phyloP scores from a whole-genome alignment of 2,113 vertebrate genomes.

The Oenanthe melanoleuca region DNA sequence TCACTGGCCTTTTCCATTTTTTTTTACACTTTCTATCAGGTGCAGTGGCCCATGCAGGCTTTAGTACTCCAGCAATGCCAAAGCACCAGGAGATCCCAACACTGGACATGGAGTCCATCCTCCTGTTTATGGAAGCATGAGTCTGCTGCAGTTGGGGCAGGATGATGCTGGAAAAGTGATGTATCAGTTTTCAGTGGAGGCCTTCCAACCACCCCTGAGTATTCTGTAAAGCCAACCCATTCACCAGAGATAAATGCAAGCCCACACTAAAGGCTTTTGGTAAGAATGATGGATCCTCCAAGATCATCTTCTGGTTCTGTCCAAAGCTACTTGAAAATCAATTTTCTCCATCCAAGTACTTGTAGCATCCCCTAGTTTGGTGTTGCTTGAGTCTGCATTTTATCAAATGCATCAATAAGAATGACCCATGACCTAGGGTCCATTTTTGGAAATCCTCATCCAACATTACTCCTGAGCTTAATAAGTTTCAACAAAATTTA shows the following conservation, averaged over 20 bases:
- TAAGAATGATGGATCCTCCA: not conserved
- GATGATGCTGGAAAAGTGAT: not conserved
- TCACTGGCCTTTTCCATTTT: not conserved
- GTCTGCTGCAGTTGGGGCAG: not conserved
- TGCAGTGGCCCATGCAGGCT: not conserved
- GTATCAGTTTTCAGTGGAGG: fast-evolving
- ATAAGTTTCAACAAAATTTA: not conserved
- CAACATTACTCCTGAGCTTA: not conserved
- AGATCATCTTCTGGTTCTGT: not conserved
- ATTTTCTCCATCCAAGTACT: not conserved
- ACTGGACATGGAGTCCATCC: not conserved
- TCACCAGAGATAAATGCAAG: not conserved
- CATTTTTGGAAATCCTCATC: not conserved
- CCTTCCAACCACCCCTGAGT: not conserved
- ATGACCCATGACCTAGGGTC: not conserved
- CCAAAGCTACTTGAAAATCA: not conserved
- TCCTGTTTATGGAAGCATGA: not conserved
- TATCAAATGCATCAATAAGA: not conserved
- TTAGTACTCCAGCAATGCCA: not conserved
- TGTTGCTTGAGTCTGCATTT: not conserved
- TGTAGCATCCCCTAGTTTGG: not conserved
- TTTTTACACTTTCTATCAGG: not conserved
- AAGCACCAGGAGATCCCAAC: not conserved
- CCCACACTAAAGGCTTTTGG: fast-evolving
- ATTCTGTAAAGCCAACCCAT: not conserved